phyloP scores from a whole-genome alignment of 92 coral and sea anemone species.

The Plumapathes pennacea region DNA sequence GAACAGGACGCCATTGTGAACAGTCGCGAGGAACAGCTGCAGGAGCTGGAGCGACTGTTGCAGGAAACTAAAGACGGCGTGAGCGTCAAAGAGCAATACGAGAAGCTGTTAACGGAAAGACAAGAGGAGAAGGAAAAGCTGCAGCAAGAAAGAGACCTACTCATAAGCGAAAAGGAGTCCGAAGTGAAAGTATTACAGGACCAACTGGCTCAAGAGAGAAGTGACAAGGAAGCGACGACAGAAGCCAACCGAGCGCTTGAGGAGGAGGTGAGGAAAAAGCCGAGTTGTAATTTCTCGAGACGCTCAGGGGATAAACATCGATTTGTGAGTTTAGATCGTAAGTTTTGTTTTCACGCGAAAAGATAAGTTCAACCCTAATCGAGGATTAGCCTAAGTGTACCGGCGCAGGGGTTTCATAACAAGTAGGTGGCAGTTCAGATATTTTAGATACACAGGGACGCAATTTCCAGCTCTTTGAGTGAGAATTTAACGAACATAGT shows the following conservation, averaged over 20 bases:
- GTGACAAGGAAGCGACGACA: slow-evolving; percentile 17
- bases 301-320: neutral
- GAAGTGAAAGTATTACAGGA: slow-evolving; percentile 63
- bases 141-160: slow-evolving; percentile 5
- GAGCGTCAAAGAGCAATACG: slow-evolving; percentile 33
- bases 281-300: too few relatives aligned
- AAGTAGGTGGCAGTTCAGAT: too few relatives aligned
- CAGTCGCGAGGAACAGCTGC: slow-evolving; percentile 49
- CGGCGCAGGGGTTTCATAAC: too few relatives aligned
- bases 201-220: slow-evolving; percentile 56
- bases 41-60: slow-evolving; percentile 47
- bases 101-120: slow-evolving; percentile 17
- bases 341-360: neutral
- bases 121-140: slow-evolving; percentile 35
- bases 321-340: neutral
- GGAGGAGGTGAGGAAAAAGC: too few relatives aligned
- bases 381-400: too few relatives aligned
- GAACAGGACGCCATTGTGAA: slow-evolving; percentile 67
- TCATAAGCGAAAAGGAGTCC: slow-evolving; percentile 35
- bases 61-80: slow-evolving; percentile 43
- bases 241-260: too few relatives aligned
- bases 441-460: too few relatives aligned
- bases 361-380: too few relatives aligned
- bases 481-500: too few relatives aligned
- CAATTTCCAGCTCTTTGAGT: too few relatives aligned